Evolutionary conservation across 2,888 invertebrate genomes (phyloP), one percentile per base, ranked within the genome.

Genomic region (Anodontia alba): DNA sequence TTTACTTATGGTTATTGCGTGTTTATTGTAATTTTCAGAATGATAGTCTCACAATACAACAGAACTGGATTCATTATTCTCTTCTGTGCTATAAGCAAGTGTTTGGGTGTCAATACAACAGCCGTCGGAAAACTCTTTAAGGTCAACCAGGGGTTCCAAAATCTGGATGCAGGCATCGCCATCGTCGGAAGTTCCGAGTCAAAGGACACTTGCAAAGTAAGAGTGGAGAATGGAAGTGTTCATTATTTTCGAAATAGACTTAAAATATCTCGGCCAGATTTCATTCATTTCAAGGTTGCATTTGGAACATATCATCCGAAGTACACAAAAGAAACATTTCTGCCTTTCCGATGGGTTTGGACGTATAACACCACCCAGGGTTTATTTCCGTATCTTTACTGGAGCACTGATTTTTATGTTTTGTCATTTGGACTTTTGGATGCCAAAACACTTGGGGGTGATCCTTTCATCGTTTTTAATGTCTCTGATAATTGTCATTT

Each of bases 371-470:
- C 62, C 1, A 62, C 33, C n/a, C 20, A 17, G 10, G 62, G 62
- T 17, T 7, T 62, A 33, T 62, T 33, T 33, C 69, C 69, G 23
- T 69, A 69, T 69, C 42, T 69, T 7, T 23, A 69, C 46, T 69
- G 69, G 69, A 69, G 42, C 29, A n/a, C 29, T 38, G 69, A 69
- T 46, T 69, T 26, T 33, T 1, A 26, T 12, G 12, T 26, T 10
- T 26, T 46, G 17, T 69, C 69, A 38, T 69, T 69, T 26, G 26
- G 23, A 2, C 33, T 69, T 1, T 43, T 69, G 43, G 69, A 69
- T n/a, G 29, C 26, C 3, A 69, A 69, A n/a, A 69, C 69, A 10
- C 69, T 69, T 29, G 1, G 20, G 20, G 1, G 7, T 10, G 29
- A 42, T 29, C 69, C 69, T 17, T 69, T n/a, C n/a, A 46, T 69